Evolutionary conservation across 2,888 invertebrate genomes (phyloP).

Genomic region (Cephus sareptanus): DNA sequence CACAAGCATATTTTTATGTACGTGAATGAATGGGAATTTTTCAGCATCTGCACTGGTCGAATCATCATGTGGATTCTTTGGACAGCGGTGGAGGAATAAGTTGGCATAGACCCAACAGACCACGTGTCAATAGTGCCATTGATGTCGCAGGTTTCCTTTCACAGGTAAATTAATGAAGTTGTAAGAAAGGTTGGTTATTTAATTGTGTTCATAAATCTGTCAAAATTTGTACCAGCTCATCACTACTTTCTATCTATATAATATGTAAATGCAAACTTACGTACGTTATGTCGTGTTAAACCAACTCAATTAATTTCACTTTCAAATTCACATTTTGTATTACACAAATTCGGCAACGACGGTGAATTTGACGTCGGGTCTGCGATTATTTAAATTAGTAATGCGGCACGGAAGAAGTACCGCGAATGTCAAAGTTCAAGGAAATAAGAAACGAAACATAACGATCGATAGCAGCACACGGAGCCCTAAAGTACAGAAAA

Average conservation of each 20-base stretch:
- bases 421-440: conserved; percentile 49
- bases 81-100: conserved; percentile 68
- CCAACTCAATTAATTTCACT: too few species aligned
- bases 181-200: not conserved
- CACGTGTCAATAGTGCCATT: conserved; percentile 87
- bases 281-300: too few species aligned
- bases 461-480: conserved; percentile 32
- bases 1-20: not conserved
- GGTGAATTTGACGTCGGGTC: too few species aligned
- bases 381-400: conserved; percentile 38
- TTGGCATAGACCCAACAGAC: conserved; percentile 73
- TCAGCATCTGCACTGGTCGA: conserved; percentile 79
- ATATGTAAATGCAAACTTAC: too few species aligned
- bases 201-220: too few species aligned
- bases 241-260: too few species aligned
- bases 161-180: conserved; percentile 61
- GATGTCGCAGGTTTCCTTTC: conserved; percentile 80
- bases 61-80: conserved; percentile 64
- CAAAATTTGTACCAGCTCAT: too few species aligned
- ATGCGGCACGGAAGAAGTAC: conserved; percentile 35
- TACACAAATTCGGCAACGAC: too few species aligned
- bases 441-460: conserved; percentile 22
- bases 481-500: conserved; percentile 23
- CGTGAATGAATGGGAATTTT: conserved; percentile 34
- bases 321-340: too few species aligned